Percentiles rank a stretch among this genome's conserved stretches.
These are phyloP conservation scores for Gastrophryne carolinensis DNA, from an alignment of 2,797 vertebrate species.

Conservation along the genomic window DNA sequence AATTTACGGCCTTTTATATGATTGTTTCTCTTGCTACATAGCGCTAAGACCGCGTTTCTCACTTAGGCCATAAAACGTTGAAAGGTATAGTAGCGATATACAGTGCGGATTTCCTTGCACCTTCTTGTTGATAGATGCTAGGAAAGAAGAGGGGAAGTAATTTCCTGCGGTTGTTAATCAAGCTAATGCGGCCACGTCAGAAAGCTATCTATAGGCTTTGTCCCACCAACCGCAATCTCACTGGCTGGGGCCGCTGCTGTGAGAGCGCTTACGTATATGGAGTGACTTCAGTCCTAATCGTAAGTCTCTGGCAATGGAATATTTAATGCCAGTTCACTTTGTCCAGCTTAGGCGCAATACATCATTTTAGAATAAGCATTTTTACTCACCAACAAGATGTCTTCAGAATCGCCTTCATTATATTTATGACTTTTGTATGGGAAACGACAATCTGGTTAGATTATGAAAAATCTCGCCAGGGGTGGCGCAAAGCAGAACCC, in stretches of 20 bases:
- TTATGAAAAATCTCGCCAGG: no score
- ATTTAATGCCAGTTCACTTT: background rate
- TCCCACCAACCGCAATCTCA: background rate
- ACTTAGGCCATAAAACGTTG: constrained; percentile 57
- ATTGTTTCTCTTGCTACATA: constrained; percentile 60
- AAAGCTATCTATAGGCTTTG: constrained; percentile 46
- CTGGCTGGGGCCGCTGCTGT: background rate
- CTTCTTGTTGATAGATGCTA: constrained; percentile 53
- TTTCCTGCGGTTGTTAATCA: constrained; percentile 66
- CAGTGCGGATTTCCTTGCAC: constrained; percentile 62
- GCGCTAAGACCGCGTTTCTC: constrained; percentile 60
- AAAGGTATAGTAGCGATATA: constrained; percentile 62
- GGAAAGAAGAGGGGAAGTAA: constrained; percentile 58
- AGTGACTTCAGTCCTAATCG: background rate
- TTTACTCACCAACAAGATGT: background rate
- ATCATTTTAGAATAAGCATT: constrained; percentile 15
- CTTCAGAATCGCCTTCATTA: background rate
- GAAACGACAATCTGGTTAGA: constrained; percentile 1
- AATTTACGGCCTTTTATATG: constrained; percentile 62
- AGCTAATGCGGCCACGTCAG: constrained; percentile 58
- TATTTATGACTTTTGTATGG: background rate
- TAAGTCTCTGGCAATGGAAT: background rate
- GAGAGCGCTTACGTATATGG: constrained; percentile 2
- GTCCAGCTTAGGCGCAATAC: constrained; percentile 8
- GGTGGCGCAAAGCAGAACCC: no score